Percentiles rank a stretch among this genome's conserved stretches.
Evolutionary conservation across 1,140 invertebrate species (phyloP).

Genomic region (Proctacanthus coquilletti): DNA sequence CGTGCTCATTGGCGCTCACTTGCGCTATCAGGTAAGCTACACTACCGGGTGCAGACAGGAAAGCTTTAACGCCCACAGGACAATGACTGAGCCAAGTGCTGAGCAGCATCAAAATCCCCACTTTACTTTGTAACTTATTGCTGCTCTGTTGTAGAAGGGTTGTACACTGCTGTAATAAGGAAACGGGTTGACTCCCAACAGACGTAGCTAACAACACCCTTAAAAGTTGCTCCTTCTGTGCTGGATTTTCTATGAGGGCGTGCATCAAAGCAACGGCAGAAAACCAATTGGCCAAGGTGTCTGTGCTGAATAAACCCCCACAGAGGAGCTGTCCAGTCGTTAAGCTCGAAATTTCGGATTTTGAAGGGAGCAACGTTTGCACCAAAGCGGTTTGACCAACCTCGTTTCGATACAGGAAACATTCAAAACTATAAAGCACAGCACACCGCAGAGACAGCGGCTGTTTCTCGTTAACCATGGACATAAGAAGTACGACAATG

Average conservation of each 20-base stretch:
- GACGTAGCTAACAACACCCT: constrained; percentile 81
- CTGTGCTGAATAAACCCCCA: constrained; percentile 78
- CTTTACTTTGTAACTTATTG: constrained; percentile 68
- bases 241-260: constrained; percentile 72
- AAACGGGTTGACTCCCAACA: constrained; percentile 67
- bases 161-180: constrained; percentile 75
- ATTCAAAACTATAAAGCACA: constrained; percentile 94
- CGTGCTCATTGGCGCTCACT: constrained; percentile 60
- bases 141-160: constrained; percentile 69
- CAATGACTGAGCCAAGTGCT: constrained; percentile 81
- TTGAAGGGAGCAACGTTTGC: constrained; percentile 77
- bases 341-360: constrained; percentile 49
- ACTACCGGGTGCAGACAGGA: constrained; percentile 70
- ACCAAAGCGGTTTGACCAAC: constrained; percentile 75
- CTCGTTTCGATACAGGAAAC: constrained; percentile 88
- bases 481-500: constrained; percentile 89
- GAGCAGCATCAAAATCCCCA: constrained; percentile 83
- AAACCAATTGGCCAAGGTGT: constrained; percentile 95
- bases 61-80: constrained; percentile 63
- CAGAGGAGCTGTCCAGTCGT: constrained; percentile 85
- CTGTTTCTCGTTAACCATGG: constrained; percentile 98
- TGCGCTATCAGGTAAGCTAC: constrained; percentile 72
- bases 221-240: constrained; percentile 85
- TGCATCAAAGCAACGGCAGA: constrained; percentile 83
- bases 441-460: constrained; percentile 81